Evolutionary conservation across 2,797 vertebrate genomes (phyloP), one percentile per base, ranked within the genome.

Genomic region (Hyperoplus lanceolatus): DNA sequence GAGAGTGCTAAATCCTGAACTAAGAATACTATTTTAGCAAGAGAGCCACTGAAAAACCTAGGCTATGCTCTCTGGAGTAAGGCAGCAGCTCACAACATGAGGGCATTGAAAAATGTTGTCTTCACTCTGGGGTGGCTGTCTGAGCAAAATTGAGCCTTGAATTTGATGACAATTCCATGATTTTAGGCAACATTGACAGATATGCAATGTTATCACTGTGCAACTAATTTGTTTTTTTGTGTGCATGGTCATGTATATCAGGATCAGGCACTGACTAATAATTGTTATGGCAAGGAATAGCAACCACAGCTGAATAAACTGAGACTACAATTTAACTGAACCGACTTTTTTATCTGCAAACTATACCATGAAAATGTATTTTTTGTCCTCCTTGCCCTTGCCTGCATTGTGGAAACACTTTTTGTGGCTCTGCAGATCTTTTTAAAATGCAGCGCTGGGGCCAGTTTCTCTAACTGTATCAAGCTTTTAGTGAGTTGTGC

Each of bases 21-120:
- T 77, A 50, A 79, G 64, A 66, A 66, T 87, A 38, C 81, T 86
- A 88, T 85, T 79, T 80, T 59, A 80, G 60, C 39, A 65, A 21
- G 55, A 77, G 62, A 81, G 55, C 49, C 65, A 61, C 60, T 81
- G 70, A 72, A 74, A 67, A 64, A 83, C 70, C 69, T 70, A 57
- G n/a, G 68, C 71, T 74, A 39, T 15, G 21, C 79, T 68, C 75
- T 70, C 69, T 60, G 69, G 38, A 70, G 46, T 8, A 36, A 69
- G 43, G 58, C 73, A 73, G 50, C 67, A 80, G 70, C 70, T 77
- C 64, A 45, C 55, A 70, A 42, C 21, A n/a, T 12, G 16, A 38
- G 51, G 45, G 67, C 82, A 51, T 45, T 8, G 48, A 45, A 70
- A 46, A n/a, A 70, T 82, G 80, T 79, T 38, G 71, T 76, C 46